phyloP scores from a whole-genome alignment of 2,797 vertebrate species.

The Micrastur ruficollis region DNA sequence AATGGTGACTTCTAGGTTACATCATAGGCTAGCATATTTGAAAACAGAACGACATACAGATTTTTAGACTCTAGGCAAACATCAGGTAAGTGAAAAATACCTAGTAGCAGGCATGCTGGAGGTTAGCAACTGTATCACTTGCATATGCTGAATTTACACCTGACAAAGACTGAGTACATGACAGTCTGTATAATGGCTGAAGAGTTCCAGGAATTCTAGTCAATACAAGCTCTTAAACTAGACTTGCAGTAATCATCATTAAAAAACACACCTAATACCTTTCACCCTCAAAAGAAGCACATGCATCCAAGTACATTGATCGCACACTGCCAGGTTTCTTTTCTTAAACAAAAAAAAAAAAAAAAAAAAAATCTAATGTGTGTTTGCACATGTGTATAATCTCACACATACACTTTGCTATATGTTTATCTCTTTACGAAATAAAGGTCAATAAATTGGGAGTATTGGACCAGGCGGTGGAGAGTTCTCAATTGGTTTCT shows the following conservation, averaged over 20 bases:
- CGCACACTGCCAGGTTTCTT: not conserved
- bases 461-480: not conserved
- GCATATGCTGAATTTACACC: not conserved
- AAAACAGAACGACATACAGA: not conserved
- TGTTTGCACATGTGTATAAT: accelerated
- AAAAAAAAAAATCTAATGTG: not conserved
- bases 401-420: not conserved
- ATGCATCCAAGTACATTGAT: not conserved
- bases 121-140: not conserved
- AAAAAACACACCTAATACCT: not conserved
- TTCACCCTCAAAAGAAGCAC: not conserved
- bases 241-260: not conserved
- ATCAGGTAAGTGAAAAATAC: not conserved
- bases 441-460: not conserved
- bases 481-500: not conserved
- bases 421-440: not conserved
- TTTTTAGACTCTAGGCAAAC: not conserved
- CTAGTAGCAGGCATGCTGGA: not conserved
- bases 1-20: not conserved
- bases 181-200: not conserved
- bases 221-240: not conserved
- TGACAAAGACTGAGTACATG: not conserved
- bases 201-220: not conserved
- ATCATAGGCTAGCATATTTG: not conserved
- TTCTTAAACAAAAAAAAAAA: not conserved